Evolutionary conservation across 1,140 invertebrate genomes (phyloP).

Genomic region (Megalopta genalis): DNA sequence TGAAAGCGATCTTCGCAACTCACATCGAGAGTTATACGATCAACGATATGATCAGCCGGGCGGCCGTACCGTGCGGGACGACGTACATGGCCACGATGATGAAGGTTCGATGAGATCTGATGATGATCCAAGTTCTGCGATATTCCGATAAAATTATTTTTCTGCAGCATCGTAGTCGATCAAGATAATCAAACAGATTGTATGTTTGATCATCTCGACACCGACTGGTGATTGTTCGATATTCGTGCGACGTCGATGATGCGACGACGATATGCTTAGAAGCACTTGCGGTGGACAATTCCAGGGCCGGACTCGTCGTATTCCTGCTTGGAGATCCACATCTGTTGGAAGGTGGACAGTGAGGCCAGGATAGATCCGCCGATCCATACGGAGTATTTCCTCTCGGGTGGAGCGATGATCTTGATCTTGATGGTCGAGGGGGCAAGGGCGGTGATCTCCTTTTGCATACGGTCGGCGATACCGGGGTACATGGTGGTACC

Average conservation of each 20-base stretch:
- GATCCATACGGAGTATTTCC: conserved; percentile 96
- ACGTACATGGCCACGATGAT: conserved; percentile 24
- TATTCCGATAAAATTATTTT: conserved; percentile 37
- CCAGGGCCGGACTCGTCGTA: conserved; percentile 93
- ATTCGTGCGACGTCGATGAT: conserved; percentile 39
- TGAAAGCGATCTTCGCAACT: conserved; percentile 25
- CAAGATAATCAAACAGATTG: conserved; percentile 7
- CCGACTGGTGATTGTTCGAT: conserved; percentile 34
- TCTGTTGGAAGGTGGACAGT: conserved; percentile 91
- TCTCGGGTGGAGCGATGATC: conserved; percentile 95
- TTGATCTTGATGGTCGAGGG: conserved; percentile 94
- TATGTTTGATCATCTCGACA: conserved; percentile 1
- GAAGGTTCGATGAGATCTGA: conserved; percentile 54
- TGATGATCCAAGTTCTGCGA: conserved; percentile 37
- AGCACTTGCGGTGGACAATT: conserved; percentile 92
- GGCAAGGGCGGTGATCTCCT: conserved; percentile 89
- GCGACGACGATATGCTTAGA: conserved; percentile 84
- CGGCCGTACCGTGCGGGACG: conserved; percentile 7
- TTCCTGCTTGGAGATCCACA: conserved; percentile 95
- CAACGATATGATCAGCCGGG: conserved; percentile 19
- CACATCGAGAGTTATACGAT: neutral
- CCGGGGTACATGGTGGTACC: conserved; percentile 97
- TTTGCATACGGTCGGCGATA: conserved; percentile 91
- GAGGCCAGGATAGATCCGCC: conserved; percentile 92
- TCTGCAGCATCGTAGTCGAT: conserved; percentile 40